phyloP scores from a whole-genome alignment of 1,140 invertebrate genomes.

The Cydia fagiglandana region DNA sequence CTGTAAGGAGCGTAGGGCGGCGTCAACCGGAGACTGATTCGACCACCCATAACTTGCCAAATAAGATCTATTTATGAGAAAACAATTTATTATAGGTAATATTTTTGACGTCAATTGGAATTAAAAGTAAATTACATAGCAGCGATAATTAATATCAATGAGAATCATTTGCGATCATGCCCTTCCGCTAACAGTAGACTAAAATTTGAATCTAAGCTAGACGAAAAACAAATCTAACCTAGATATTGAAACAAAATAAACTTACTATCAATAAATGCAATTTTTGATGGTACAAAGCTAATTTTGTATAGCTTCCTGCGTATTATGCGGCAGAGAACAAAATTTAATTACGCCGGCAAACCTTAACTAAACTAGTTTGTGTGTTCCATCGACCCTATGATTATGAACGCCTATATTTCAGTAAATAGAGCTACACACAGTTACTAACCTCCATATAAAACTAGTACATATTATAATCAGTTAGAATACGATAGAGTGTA shows the following conservation, averaged over 20 bases:
- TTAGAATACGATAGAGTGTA: conserved; percentile 73
- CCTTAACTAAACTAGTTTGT: conserved; percentile 20
- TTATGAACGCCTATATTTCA: neutral
- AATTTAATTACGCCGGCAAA: neutral
- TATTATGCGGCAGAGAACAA: conserved; percentile 7
- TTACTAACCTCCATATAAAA: conserved; percentile 48
- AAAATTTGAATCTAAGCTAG: conserved; percentile 29
- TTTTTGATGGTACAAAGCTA: conserved; percentile 26
- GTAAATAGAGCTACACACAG: conserved; percentile 17
- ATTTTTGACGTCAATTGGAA: no score
- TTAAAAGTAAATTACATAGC: no score
- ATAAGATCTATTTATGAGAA: no score
- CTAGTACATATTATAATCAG: conserved; percentile 46
- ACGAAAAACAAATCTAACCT: conserved; percentile 13
- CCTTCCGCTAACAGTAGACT: conserved; percentile 18
- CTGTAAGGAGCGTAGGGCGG: no score
- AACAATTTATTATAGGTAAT: no score
- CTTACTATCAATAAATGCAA: conserved; percentile 28
- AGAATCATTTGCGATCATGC: neutral
- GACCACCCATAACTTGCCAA: no score
- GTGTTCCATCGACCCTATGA: conserved; percentile 2
- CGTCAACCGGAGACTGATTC: no score
- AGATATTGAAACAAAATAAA: conserved; percentile 19
- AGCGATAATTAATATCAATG: neutral
- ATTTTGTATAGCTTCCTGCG: neutral